Conservation (phyloP, 1,140 invertebrate genomes). For the Drosophila persimilis region DNA sequence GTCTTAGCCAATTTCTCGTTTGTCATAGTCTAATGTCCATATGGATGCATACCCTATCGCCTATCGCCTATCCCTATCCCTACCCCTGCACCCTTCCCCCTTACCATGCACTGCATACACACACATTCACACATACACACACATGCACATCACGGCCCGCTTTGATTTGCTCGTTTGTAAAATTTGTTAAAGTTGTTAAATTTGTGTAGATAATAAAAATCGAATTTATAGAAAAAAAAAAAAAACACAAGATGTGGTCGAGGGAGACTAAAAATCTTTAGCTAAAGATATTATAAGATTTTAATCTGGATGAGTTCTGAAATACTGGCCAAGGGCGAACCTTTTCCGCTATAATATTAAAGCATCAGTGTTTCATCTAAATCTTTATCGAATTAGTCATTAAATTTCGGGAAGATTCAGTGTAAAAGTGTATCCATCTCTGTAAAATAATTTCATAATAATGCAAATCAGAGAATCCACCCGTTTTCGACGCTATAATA, state of each 20-base stretch:
- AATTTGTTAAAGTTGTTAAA: conserved; percentile 63
- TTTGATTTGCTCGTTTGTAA: conserved; percentile 53
- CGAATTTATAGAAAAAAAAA: conserved; percentile 62
- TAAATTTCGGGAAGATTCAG: too few relatives aligned
- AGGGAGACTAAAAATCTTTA: too few relatives aligned
- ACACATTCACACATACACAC: conserved; percentile 40
- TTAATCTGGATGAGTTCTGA: too few relatives aligned
- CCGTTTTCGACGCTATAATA: too few relatives aligned
- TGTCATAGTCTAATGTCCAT: conserved; percentile 61
- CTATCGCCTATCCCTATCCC: conserved; percentile 1
- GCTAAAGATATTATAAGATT: too few relatives aligned
- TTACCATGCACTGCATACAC: conserved; percentile 4
- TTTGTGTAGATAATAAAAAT: conserved; percentile 67
- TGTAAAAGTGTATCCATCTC: too few relatives aligned
- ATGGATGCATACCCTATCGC: conserved; percentile 25
- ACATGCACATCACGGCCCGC: conserved; percentile 46
- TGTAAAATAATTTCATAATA: too few relatives aligned
- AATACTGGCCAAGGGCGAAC: too few relatives aligned
- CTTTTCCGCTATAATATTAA: too few relatives aligned
- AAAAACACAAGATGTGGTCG: background rate
- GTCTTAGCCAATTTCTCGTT: conserved; percentile 45
- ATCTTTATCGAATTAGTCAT: too few relatives aligned
- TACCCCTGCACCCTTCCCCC: background rate
- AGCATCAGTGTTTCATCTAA: too few relatives aligned
- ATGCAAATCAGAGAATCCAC: too few relatives aligned